phyloP scores from a whole-genome alignment of 2,113 vertebrate species.

The Eretmochelys imbricata region DNA sequence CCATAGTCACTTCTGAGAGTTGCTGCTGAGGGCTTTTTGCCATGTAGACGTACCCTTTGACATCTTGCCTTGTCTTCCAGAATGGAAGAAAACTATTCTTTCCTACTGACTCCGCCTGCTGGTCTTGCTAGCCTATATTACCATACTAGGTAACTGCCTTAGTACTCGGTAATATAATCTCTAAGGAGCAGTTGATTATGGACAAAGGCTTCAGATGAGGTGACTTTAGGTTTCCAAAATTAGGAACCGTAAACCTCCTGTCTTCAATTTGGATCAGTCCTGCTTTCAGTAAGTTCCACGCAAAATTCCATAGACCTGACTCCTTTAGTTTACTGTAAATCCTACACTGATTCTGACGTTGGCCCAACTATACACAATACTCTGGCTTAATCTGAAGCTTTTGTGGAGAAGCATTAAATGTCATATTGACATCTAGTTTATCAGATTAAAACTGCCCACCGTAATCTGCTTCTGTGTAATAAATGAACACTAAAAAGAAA shows the following conservation, averaged over 20 bases:
- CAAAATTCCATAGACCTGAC: rapidly evolving
- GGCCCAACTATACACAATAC: rapidly evolving
- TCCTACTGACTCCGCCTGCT: neutral
- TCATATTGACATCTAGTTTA: conserved; percentile 47
- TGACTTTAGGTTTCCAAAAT: neutral
- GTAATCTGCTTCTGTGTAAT: conserved; percentile 43
- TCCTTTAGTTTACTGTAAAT: neutral
- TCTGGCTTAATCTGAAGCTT: neutral
- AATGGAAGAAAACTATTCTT: neutral
- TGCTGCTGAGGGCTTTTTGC: neutral
- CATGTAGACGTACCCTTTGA: neutral
- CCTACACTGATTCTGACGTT: neutral
- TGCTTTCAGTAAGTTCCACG: rapidly evolving
- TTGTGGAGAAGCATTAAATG: conserved; percentile 19
- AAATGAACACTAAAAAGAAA: conserved; percentile 30
- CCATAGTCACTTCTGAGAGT: neutral
- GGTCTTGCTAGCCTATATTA: neutral
- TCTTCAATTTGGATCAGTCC: neutral
- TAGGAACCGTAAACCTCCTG: rapidly evolving
- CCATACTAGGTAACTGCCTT: neutral
- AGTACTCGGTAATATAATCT: rapidly evolving
- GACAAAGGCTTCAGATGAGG: neutral
- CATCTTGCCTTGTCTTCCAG: neutral
- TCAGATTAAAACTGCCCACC: conserved; percentile 33
- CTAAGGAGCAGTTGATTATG: neutral